These are phyloP conservation scores for Henricia sp. DNA, from an alignment of 53 echinoderm and acorn worm species.

Conservation along the genomic window DNA sequence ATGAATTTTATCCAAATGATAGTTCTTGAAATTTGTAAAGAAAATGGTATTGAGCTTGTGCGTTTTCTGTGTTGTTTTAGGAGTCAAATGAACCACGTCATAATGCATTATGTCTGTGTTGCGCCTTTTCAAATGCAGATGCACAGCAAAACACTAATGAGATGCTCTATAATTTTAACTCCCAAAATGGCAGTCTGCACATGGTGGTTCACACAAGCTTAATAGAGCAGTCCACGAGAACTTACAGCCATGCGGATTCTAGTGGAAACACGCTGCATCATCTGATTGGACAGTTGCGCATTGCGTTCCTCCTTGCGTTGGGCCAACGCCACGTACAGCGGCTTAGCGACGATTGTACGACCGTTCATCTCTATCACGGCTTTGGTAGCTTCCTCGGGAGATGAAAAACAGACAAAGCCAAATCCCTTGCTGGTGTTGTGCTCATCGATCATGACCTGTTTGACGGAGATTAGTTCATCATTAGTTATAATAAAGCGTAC, in stretches of 20 bases:
- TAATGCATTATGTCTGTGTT: too few relatives aligned
- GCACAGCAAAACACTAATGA: too few relatives aligned
- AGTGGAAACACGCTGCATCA: conserved; percentile 79
- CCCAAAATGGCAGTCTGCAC: neutral
- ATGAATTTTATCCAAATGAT: too few relatives aligned
- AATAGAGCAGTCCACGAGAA: too few relatives aligned
- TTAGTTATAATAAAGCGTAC: too few relatives aligned
- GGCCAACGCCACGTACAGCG: conserved; percentile 80
- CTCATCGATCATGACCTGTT: conserved; percentile 85
- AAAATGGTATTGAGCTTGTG: too few relatives aligned
- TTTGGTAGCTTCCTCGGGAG: conserved; percentile 90
- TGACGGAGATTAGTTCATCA: too few relatives aligned
- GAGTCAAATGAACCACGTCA: too few relatives aligned
- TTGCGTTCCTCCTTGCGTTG: conserved; percentile 86
- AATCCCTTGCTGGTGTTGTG: conserved; percentile 79
- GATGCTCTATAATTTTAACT: neutral
- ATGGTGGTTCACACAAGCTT: too few relatives aligned
- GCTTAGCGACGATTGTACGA: conserved; percentile 77
- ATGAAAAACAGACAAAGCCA: conserved; percentile 90
- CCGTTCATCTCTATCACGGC: conserved; percentile 93
- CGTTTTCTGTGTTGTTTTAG: too few relatives aligned
- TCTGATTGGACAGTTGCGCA: conserved; percentile 77
- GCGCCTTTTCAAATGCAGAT: too few relatives aligned
- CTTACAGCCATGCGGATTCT: conserved; percentile 67
- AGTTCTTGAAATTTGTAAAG: too few relatives aligned